Evolutionary conservation across 2,888 invertebrate genomes (phyloP).

Genomic region (Ectobius pallidus): DNA sequence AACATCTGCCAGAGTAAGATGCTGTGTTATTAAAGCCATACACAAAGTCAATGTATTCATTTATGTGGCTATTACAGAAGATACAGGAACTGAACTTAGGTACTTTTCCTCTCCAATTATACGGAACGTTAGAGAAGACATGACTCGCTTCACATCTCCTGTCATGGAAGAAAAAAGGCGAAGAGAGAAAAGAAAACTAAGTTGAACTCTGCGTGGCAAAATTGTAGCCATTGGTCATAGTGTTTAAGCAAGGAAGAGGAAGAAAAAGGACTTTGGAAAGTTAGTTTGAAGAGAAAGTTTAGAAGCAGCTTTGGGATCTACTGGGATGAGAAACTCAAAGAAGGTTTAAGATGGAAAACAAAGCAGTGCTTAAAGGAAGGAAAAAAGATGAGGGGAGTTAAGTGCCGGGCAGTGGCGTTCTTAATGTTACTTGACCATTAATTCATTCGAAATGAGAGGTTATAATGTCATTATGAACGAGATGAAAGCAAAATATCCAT

Average conservation of each 20-base stretch:
- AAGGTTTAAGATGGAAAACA: background rate
- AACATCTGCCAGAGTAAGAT: too few relatives aligned
- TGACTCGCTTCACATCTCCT: too few relatives aligned
- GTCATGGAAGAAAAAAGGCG: too few relatives aligned
- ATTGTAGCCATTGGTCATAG: conserved; percentile 24
- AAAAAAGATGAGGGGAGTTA: background rate
- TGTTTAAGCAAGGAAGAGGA: conserved; percentile 24
- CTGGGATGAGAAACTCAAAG: conserved; percentile 17
- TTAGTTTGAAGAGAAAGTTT: conserved; percentile 6
- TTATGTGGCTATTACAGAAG: background rate
- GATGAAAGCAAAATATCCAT: too few relatives aligned
- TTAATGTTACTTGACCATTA: too few relatives aligned
- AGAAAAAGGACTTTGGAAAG: background rate
- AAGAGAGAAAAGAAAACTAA: background rate
- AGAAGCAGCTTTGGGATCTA: conserved; percentile 5
- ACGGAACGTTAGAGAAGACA: background rate
- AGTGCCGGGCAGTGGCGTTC: background rate
- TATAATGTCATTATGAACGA: too few relatives aligned
- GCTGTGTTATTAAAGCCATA: background rate
- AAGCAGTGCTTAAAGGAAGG: background rate
- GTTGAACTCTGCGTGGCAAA: background rate
- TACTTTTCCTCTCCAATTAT: background rate
- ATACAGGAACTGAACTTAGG: too few relatives aligned
- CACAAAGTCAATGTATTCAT: background rate
- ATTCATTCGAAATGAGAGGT: too few relatives aligned